Evolutionary conservation across 2,888 invertebrate species (phyloP).

Genomic region (Drosophila testacea): DNA sequence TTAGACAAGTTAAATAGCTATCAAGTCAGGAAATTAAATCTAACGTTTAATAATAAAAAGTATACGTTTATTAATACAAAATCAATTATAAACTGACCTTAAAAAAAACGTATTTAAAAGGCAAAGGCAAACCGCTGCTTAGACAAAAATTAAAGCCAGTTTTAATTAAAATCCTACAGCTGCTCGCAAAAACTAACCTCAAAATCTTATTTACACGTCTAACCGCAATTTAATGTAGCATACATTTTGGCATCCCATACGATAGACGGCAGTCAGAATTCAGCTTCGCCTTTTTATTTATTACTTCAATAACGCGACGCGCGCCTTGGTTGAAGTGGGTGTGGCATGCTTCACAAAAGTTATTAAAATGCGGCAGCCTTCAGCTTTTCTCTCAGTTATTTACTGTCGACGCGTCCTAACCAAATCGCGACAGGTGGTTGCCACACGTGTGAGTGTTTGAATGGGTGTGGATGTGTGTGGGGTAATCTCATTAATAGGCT

Average conservation of each 20-base stretch:
- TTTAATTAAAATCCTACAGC: slow-evolving; percentile 74
- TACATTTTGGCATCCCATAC: slow-evolving; percentile 46
- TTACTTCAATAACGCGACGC: slow-evolving; percentile 75
- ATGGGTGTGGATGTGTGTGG: neutral
- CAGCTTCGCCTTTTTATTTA: slow-evolving; percentile 69
- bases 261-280: slow-evolving; percentile 33
- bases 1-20: neutral
- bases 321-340: slow-evolving; percentile 41
- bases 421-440: slow-evolving; percentile 77
- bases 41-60: neutral
- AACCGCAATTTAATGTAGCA: slow-evolving; percentile 77
- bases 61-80: neutral
- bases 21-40: neutral
- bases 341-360: slow-evolving; percentile 52
- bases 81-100: neutral
- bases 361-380: slow-evolving; percentile 72
- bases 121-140: neutral
- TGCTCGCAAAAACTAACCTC: slow-evolving; percentile 67
- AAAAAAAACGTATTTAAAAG: neutral
- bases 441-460: slow-evolving; percentile 34
- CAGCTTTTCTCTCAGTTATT: slow-evolving; percentile 56
- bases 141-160: slow-evolving; percentile 20
- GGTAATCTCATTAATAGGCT: slow-evolving; percentile 53
- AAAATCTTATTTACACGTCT: slow-evolving; percentile 69
- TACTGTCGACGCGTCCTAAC: slow-evolving; percentile 57